These are phyloP conservation scores for Rhabdornis inornatus DNA, from an alignment of 2,113 vertebrate genomes.

Conservation along the genomic window DNA sequence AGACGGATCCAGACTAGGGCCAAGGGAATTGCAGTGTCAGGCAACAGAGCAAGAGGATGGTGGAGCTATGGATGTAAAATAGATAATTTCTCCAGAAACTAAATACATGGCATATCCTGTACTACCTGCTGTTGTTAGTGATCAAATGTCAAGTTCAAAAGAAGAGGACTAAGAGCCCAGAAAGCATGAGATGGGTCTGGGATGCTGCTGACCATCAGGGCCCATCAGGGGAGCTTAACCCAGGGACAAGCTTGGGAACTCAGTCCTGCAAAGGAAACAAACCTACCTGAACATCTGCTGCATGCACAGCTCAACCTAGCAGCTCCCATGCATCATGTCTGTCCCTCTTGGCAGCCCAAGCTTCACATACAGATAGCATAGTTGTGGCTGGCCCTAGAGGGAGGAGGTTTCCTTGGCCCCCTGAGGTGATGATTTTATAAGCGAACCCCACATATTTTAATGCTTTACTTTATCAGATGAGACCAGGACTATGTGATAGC, in stretches of 20 bases:
- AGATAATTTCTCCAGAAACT: background rate
- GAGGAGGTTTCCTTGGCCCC: background rate
- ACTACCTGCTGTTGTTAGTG: background rate
- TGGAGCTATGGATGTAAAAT: background rate
- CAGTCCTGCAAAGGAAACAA: background rate
- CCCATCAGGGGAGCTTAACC: background rate
- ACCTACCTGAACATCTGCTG: background rate
- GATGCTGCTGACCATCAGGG: background rate
- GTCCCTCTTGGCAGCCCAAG: background rate
- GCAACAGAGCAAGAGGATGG: background rate
- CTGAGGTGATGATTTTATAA: background rate
- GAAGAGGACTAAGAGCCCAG: background rate
- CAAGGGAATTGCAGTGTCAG: background rate
- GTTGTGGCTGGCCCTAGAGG: background rate
- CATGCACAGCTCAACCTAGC: background rate
- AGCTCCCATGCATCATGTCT: background rate
- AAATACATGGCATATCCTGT: background rate
- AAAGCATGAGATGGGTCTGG: background rate
- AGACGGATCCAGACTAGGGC: background rate
- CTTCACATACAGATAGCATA: background rate
- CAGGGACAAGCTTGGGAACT: background rate
- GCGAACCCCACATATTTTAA: background rate
- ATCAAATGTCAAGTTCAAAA: conserved; percentile 3
- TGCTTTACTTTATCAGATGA: background rate
- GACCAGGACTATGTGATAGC: background rate